phyloP scores from a whole-genome alignment of 2,888 invertebrate species.

The Campoplex capitator region DNA sequence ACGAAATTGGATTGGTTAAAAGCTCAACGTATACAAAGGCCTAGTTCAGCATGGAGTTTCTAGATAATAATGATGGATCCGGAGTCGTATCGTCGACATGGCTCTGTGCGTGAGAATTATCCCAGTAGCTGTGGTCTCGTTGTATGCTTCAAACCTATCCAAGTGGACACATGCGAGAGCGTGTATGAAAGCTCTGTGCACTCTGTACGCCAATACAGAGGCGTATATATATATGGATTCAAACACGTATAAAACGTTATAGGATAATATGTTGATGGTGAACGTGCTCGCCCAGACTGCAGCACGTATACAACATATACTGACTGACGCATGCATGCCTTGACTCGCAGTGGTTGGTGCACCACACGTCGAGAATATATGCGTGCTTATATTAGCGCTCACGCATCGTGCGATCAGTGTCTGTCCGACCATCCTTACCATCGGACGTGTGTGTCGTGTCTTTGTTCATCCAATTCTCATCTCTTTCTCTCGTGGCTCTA shows the following conservation, averaged over 20 bases:
- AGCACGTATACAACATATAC: conserved; percentile 7
- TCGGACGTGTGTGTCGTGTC: conserved; percentile 73
- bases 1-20: conserved; percentile 25
- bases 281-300: conserved; percentile 40
- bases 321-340: conserved; percentile 46
- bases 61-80: conserved; percentile 40
- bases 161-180: conserved; percentile 24
- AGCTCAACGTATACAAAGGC: conserved; percentile 4
- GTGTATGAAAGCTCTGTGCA: background rate
- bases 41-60: background rate
- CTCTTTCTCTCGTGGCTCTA: conserved; percentile 52
- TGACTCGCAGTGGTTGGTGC: conserved; percentile 45
- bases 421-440: conserved; percentile 79
- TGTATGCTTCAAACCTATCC: conserved; percentile 1
- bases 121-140: conserved; percentile 36
- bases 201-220: background rate
- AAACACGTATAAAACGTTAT: conserved; percentile 12
- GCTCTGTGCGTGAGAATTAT: conserved; percentile 49
- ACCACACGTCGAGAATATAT: conserved; percentile 62
- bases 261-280: conserved; percentile 41
- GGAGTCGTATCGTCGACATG: conserved; percentile 3
- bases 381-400: conserved; percentile 74
- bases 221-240: background rate
- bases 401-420: conserved; percentile 79
- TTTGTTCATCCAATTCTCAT: conserved; percentile 59